Evolutionary conservation across 2,797 vertebrate species (phyloP).

Genomic region (Anas acuta): DNA sequence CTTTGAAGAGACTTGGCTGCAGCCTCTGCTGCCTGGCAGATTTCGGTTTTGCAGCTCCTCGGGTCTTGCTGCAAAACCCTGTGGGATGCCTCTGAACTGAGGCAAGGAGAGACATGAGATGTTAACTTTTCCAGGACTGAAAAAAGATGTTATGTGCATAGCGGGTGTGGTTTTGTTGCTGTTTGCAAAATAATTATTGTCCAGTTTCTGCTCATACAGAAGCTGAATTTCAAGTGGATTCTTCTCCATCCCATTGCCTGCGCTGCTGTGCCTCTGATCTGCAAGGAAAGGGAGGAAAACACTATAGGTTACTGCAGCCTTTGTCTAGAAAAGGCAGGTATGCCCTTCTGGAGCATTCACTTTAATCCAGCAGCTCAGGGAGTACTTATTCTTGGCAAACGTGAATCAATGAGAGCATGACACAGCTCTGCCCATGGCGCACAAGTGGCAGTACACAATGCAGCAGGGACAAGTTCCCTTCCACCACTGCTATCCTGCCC

Average conservation of each 20-base stretch:
- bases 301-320: neutral
- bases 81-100: neutral
- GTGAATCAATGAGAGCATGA: neutral
- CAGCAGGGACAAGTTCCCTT: neutral
- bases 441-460: neutral
- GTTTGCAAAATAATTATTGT: neutral
- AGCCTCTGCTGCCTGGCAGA: neutral
- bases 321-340: neutral
- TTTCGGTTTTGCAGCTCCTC: neutral
- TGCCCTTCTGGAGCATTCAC: neutral
- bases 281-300: neutral
- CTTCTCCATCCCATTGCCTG: neutral
- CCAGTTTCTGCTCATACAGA: neutral
- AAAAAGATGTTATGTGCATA: neutral
- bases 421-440: neutral
- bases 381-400: conserved; percentile 8
- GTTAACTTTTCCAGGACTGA: fast-evolving
- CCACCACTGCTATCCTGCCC: neutral
- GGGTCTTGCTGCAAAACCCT: neutral
- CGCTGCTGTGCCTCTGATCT: neutral
- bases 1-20: neutral
- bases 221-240: neutral
- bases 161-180: fast-evolving
- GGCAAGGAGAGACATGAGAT: neutral
- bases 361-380: neutral